These are phyloP conservation scores for Alectura lathami DNA, from an alignment of 2,113 vertebrate genomes.

Conservation along the genomic window DNA sequence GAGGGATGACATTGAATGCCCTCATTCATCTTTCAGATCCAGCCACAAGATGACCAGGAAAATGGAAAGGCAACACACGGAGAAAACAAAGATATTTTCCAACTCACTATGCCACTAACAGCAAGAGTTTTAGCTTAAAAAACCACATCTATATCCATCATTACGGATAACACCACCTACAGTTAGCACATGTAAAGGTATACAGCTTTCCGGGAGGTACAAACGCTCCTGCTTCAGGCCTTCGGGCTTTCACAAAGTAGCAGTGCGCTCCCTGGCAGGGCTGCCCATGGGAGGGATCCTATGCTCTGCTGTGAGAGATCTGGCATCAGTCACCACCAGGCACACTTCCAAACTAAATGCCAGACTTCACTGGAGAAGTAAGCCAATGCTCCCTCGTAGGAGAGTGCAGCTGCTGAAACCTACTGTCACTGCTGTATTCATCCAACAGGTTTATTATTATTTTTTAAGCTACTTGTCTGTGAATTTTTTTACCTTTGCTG, in stretches of 20 bases:
- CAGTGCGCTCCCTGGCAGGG: not conserved
- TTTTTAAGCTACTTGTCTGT: not conserved
- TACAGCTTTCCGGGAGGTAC: not conserved
- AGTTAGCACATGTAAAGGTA: not conserved
- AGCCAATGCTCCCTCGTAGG: not conserved
- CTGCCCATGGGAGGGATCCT: not conserved
- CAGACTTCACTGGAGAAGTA: not conserved
- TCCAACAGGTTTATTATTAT: not conserved
- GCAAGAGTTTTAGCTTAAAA: not conserved
- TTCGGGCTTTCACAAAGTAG: not conserved
- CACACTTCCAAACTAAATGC: not conserved
- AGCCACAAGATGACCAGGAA: not conserved
- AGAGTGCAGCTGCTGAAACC: not conserved
- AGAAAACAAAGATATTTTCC: not conserved
- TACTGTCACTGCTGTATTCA: no score
- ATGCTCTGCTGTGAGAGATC: not conserved
- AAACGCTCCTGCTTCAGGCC: not conserved
- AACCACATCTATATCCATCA: not conserved
- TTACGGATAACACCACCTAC: not conserved
- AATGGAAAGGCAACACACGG: not conserved
- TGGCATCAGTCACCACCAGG: not conserved
- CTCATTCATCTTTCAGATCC: not conserved
- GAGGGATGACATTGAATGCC: not conserved
- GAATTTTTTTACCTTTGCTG: not conserved
- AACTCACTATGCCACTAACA: not conserved